Evolutionary conservation across 2,888 invertebrate genomes (phyloP).

Genomic region (Willowsia nigromaculata): DNA sequence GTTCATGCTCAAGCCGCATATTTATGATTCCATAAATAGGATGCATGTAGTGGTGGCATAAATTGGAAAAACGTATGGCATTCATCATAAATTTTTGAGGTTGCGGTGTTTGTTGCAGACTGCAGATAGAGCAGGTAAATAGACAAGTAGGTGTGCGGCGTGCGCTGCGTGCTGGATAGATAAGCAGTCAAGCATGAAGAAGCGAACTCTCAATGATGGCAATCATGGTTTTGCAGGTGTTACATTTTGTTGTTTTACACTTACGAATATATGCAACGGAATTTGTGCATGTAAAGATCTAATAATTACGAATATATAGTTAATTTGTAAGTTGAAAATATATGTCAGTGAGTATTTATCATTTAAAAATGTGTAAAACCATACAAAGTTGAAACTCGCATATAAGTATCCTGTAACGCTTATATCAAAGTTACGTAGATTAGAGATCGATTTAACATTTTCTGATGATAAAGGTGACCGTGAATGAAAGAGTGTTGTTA

Average conservation of each 20-base stretch:
- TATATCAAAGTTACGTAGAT: not conserved
- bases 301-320: not conserved
- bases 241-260: not conserved
- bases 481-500: slow-evolving; percentile 6
- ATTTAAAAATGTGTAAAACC: slow-evolving; percentile 5
- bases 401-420: not conserved
- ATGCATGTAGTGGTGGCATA: not conserved
- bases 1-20: not conserved
- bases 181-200: slow-evolving; percentile 46
- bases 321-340: not conserved
- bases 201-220: not conserved
- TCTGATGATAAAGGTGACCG: slow-evolving; percentile 33
- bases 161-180: slow-evolving; percentile 41
- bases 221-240: not conserved
- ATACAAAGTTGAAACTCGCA: not conserved
- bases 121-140: slow-evolving; percentile 13
- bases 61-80: no score
- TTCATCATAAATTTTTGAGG: not conserved
- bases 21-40: slow-evolving; percentile 18
- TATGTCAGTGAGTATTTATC: not conserved
- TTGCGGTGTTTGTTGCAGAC: not conserved
- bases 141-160: slow-evolving; percentile 23
- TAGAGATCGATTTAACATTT: slow-evolving; percentile 17
- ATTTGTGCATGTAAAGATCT: not conserved
- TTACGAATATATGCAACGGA: not conserved